phyloP scores from a whole-genome alignment of 2,113 vertebrate species.

The Crotophaga sulcirostris region DNA sequence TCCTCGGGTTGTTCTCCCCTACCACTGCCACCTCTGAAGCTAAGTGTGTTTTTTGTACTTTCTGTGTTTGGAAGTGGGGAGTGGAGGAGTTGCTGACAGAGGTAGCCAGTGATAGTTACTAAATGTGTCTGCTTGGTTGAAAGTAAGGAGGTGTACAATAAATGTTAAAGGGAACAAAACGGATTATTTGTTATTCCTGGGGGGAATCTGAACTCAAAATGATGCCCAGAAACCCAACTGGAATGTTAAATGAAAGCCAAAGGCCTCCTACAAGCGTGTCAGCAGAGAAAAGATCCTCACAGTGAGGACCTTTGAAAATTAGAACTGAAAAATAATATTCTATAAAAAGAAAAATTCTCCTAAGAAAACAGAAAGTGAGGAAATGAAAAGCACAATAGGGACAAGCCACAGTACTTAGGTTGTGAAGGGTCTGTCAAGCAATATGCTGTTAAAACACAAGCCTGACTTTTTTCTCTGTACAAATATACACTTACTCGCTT shows the following conservation, averaged over 20 bases:
- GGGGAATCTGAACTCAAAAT: slow-evolving; percentile 49
- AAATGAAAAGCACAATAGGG: slow-evolving; percentile 8
- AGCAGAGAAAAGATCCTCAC: slow-evolving; percentile 42
- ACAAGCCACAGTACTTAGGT: neutral
- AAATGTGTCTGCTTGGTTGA: slow-evolving; percentile 13
- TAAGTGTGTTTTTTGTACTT: slow-evolving; percentile 57
- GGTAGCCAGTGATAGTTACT: slow-evolving; percentile 7
- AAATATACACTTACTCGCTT: neutral
- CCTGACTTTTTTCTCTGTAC: neutral
- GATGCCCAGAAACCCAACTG: slow-evolving; percentile 52
- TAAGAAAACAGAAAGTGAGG: slow-evolving; percentile 45
- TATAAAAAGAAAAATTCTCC: slow-evolving; percentile 17
- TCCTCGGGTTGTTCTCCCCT: slow-evolving; percentile 40
- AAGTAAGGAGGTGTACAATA: slow-evolving; percentile 24
- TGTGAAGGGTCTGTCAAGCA: neutral
- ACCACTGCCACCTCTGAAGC: slow-evolving; percentile 46
- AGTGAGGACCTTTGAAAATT: slow-evolving; percentile 60
- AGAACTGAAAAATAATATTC: slow-evolving; percentile 56
- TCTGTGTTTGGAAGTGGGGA: slow-evolving; percentile 52
- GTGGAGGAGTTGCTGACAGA: slow-evolving; percentile 21
- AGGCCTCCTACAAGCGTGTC: slow-evolving; percentile 8
- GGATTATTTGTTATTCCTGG: slow-evolving; percentile 41
- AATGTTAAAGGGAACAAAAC: slow-evolving; percentile 43
- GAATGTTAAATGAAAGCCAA: slow-evolving; percentile 67
- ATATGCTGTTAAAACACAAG: neutral